Conservation (phyloP, 2,797 vertebrate species). For the Danio choprae region DNA sequence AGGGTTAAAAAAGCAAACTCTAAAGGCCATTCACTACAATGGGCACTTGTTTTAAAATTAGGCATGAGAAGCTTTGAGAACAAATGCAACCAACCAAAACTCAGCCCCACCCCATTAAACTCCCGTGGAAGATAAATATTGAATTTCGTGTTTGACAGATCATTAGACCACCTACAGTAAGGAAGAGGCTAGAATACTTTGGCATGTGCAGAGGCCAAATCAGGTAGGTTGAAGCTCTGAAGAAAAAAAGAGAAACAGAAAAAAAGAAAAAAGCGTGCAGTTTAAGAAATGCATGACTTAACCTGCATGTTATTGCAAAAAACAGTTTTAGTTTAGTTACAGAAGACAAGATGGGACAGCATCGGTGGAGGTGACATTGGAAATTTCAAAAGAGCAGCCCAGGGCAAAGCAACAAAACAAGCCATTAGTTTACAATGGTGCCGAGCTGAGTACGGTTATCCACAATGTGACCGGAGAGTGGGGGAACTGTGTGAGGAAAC, state of each 20-base stretch:
- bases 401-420: constrained; percentile 51
- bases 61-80: constrained; percentile 52
- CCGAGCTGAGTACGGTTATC: constrained; percentile 33
- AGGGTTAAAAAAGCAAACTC: constrained; percentile 57
- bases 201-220: constrained; percentile 79
- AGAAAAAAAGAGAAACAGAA: constrained; percentile 5
- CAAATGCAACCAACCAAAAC: constrained; percentile 56
- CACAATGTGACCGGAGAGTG: constrained; percentile 13
- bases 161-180: constrained; percentile 86
- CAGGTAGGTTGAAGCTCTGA: constrained; percentile 59
- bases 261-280: constrained; percentile 54
- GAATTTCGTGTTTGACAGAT: constrained; percentile 2
- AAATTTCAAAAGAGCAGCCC: constrained; percentile 50
- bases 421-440: constrained; percentile 54
- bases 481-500: constrained; percentile 26
- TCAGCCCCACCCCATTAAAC: constrained; percentile 41
- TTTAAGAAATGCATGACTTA: constrained; percentile 49
- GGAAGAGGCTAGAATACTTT: constrained; percentile 93
- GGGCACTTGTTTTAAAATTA: constrained; percentile 47
- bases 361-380: constrained; percentile 37
- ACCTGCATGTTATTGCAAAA: constrained; percentile 45
- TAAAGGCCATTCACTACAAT: constrained; percentile 52
- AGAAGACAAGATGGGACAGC: constrained; percentile 41
- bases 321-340: constrained; percentile 42
- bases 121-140: constrained; percentile 17